Base-by-base conservation (phyloP, 2,113 vertebrate species). In the Onychostruthus taczanowskii region DNA sequence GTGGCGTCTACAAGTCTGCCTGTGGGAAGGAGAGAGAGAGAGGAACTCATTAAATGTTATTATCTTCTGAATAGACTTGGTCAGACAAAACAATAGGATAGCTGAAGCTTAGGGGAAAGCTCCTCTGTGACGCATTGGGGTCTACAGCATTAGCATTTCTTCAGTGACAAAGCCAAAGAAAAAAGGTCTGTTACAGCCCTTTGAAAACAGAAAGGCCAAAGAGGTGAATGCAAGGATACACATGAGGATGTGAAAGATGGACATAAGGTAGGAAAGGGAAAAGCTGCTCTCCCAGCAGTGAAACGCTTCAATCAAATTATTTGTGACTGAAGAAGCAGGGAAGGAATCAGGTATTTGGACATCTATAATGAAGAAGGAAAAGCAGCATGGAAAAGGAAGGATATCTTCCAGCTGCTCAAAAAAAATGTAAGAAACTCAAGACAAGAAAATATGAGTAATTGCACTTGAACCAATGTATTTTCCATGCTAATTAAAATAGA, bases 1-100 rank as follows among this genome's bases (percentile, higher is more conserved):
- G 92, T 76, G 96, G 95, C 94, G 96, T 95, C 96, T 93, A 11
- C 59, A 70, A 93, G 96, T 96, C 96, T 96, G 94, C 30, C 78
- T 87, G 94, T 80, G 95, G 95, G 90, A 88, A 96, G 81, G 53
- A 75, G 77, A 58, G 66, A 61, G 78, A 68, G 85, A 93, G 92
- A 89, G 52, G 44, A 37, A 92, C 79, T 97, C 92, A 95, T 97
- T 97, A 97, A 97, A 26, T 88, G 79, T 80, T 80, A 96, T 96
- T 97, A 96, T 95, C 83, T 86, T 83, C 72, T 94, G 96, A 96
- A 97, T 95, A 96, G 83, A 83, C 55, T 92, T 84, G 92, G 92
- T 95, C 89, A 92, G 79, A 86, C 85, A 88, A 95, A 96, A 96
- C 94, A 97, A 94, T 97, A 58, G 75, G 90, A 80, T 28, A 93